Percentiles rank a stretch among this genome's conserved stretches.
Evolutionary conservation across 2,113 vertebrate species (phyloP).

Genomic region (Tachuris rubrigastra): DNA sequence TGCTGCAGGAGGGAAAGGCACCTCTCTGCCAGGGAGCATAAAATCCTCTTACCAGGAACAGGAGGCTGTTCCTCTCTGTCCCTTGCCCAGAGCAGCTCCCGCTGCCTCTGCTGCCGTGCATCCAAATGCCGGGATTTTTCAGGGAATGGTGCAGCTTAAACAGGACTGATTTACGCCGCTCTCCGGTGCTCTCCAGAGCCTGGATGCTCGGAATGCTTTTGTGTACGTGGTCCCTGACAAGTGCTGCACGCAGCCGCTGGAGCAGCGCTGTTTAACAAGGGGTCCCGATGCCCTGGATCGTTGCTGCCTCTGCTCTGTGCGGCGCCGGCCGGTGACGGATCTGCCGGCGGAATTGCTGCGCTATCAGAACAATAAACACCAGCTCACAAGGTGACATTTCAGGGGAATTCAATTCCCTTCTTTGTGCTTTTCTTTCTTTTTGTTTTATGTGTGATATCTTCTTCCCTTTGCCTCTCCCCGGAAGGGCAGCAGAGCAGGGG

Average conservation of each 20-base stretch:
- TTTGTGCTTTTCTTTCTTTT: conserved; percentile 10
- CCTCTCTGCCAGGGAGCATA: not conserved
- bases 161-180: not conserved
- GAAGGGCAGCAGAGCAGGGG: conserved; percentile 3
- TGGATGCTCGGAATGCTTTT: not conserved
- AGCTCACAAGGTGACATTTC: conserved; percentile 62
- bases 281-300: not conserved
- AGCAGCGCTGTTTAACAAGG: not conserved
- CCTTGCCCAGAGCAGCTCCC: not conserved
- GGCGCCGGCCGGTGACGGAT: not conserved
- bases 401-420: conserved; percentile 47
- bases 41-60: not conserved
- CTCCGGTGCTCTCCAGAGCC: not conserved
- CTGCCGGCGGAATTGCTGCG: conserved; percentile 40
- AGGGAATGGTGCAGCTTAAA: not conserved
- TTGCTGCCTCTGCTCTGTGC: not conserved
- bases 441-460: conserved; percentile 50
- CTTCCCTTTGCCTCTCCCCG: conserved; percentile 5
- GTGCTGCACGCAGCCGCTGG: not conserved
- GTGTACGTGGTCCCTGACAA: not conserved
- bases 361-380: conserved; percentile 55
- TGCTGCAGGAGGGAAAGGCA: not conserved
- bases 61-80: not conserved
- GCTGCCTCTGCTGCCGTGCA: not conserved
- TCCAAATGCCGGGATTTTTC: not conserved